phyloP scores from a whole-genome alignment of 2,797 vertebrate species.

The Dallia pectoralis region DNA sequence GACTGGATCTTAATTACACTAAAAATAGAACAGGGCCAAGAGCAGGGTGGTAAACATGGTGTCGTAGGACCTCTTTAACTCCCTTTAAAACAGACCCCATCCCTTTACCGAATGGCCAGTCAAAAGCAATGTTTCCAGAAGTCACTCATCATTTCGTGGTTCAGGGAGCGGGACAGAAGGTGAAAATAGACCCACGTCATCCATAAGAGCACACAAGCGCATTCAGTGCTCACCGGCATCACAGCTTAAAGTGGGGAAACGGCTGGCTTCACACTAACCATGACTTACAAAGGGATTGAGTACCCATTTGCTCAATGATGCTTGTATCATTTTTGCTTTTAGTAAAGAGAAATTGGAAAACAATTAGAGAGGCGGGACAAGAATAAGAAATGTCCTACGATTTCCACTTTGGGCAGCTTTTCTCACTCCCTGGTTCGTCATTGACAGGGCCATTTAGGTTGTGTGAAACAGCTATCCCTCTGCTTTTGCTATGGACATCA shows the following conservation, averaged over 20 bases:
- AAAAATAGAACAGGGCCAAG: conserved; percentile 27
- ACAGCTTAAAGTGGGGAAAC: conserved; percentile 2
- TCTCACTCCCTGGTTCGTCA: conserved; percentile 28
- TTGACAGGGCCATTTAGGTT: conserved; percentile 32
- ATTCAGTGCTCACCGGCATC: conserved; percentile 10
- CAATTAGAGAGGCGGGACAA: neutral
- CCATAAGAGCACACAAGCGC: conserved; percentile 22
- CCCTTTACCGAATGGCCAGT: conserved; percentile 13
- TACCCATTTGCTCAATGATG: neutral
- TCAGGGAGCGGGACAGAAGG: conserved; percentile 33
- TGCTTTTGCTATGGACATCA: conserved; percentile 24
- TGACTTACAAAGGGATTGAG: neutral
- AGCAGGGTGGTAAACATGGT: conserved; percentile 22
- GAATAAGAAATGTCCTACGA: neutral
- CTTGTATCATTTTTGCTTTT: neutral
- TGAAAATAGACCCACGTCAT: conserved; percentile 9
- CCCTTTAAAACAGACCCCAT: neutral
- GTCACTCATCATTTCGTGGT: conserved; percentile 32
- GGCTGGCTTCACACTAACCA: neutral
- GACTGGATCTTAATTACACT: conserved; percentile 35
- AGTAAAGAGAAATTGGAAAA: neutral
- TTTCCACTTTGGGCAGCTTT: conserved; percentile 9
- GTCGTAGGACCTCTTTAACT: conserved; percentile 14
- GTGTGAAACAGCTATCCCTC: conserved; percentile 42
- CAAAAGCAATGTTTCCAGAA: conserved; percentile 32